Base-by-base conservation (phyloP, 2,113 vertebrate genomes). In the Miniopterus natalensis region DNA sequence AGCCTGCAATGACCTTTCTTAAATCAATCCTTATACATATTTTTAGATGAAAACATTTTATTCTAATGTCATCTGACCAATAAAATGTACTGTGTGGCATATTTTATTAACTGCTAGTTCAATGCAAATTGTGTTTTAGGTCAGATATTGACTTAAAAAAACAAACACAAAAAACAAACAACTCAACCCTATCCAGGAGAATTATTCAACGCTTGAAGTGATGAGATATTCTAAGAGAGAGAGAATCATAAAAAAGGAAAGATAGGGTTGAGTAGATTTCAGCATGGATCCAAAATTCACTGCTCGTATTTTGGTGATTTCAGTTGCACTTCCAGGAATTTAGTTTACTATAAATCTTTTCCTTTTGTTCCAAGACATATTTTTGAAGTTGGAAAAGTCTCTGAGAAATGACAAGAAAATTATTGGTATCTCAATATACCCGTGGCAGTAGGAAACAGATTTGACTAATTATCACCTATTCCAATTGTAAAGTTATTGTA, bases 1-100 rank as follows among this genome's bases (percentile, higher is more conserved):
- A 80, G 17, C 20, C 63, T 93, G 14, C 8, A 45, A 47, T 40
- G 29, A 88, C 49, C 55, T 77, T 90, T 70, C 40, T 51, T 85
- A 66, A 86, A 21, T 65, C 29, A 89, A 55, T 45, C 18, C n/a
- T 86, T 90, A 55, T 9, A 40, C 15, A 68, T 71, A 78, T 88
- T 83, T 88, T 95, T 84, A 94, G 47, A 86, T 36, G 27, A 93
- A 92, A 96, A 74, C 3, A 92, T 86, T 94, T 94, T 20, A 86
- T 59, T 71, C 45, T 84, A 85, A n/a, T 70, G 31, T 70, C 31
- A 78, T 83, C 88, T 92, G 49, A 89, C 45, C 20, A 25, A 70
- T 74, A 90, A 83, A 83, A 81, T 45, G 45, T 65, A 51, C 25
- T 17, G 83, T 47, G 6, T n/a, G 21, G 57, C 47, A 65, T 61